Percentiles rank a stretch among this genome's conserved stretches.
phyloP scores from a whole-genome alignment of 2,797 vertebrate genomes.

The Apogon talboti region DNA sequence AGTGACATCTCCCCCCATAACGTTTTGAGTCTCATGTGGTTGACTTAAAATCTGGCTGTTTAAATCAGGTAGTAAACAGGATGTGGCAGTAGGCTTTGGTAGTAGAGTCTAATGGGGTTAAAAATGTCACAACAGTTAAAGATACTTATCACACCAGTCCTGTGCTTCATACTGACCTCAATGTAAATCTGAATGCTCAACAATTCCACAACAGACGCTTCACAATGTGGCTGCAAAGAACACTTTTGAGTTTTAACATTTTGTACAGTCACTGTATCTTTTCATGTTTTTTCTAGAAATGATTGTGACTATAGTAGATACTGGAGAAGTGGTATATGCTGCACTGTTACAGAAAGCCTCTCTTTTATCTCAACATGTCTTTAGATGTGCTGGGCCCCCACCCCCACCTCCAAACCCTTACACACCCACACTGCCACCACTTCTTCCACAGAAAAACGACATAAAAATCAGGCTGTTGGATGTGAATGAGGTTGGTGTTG shows the following conservation, averaged over 20 bases:
- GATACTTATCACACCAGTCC: constrained; percentile 6
- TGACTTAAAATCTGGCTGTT: constrained; percentile 1
- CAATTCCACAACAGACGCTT: not conserved
- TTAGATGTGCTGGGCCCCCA: not conserved
- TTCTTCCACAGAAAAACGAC: constrained; percentile 3
- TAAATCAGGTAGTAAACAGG: not conserved
- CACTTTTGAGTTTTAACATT: too few species aligned
- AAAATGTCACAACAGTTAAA: constrained; percentile 3
- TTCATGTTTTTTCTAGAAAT: too few species aligned
- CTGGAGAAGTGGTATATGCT: too few species aligned
- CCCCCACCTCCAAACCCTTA: not conserved
- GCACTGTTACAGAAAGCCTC: too few species aligned
- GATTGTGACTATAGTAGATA: too few species aligned
- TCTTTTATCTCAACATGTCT: not conserved
- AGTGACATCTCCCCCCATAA: not conserved
- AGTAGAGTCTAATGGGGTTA: constrained; percentile 2
- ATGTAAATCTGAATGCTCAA: not conserved
- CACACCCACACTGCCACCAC: not conserved
- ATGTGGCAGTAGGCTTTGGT: constrained; percentile 29
- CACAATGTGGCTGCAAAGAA: too few species aligned
- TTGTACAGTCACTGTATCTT: too few species aligned
- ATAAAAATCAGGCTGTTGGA: constrained; percentile 30
- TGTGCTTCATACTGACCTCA: not conserved
- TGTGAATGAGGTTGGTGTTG: constrained; percentile 37
- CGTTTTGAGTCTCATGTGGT: not conserved